Evolutionary conservation across 2,113 vertebrate genomes (phyloP).

Genomic region (Poeciliopsis prolifica): DNA sequence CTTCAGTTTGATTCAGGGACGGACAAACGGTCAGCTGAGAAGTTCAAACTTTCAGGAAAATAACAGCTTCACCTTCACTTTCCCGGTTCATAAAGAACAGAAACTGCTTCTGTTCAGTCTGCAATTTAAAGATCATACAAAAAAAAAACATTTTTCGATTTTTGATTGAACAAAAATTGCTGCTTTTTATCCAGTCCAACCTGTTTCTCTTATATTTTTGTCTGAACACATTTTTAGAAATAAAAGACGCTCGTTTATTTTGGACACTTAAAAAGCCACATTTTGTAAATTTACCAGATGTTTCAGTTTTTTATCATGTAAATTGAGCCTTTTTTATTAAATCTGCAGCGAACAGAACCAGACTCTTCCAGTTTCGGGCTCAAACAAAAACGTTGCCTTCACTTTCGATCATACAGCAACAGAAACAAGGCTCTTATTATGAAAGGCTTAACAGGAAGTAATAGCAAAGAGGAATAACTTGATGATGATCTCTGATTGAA

Average conservation of each 20-base stretch:
- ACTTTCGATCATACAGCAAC: slow-evolving; percentile 73
- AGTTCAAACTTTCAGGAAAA: not conserved
- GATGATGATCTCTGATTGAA: not conserved
- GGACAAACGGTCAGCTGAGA: slow-evolving; percentile 21
- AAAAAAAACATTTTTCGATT: not conserved
- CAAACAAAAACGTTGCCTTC: slow-evolving; percentile 63
- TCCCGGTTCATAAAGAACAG: not conserved
- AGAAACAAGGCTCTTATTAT: slow-evolving; percentile 32
- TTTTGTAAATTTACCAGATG: not conserved
- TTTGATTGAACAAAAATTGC: not conserved
- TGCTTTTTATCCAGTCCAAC: not conserved
- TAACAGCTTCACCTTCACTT: not conserved
- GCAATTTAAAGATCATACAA: not conserved
- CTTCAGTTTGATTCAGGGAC: slow-evolving; percentile 27
- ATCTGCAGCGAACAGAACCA: slow-evolving; percentile 2
- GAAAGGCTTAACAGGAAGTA: slow-evolving; percentile 21
- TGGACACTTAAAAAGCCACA: not conserved
- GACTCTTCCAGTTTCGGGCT: not conserved
- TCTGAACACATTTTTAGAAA: not conserved
- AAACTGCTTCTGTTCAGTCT: not conserved
- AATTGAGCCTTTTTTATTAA: not conserved
- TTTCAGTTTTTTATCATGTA: not conserved
- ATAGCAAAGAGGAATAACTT: slow-evolving; percentile 20
- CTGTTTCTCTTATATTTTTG: not conserved
- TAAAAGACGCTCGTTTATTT: not conserved